Conservation (phyloP, 2,797 vertebrate genomes). For the Odontamblyopus lacepedii region DNA sequence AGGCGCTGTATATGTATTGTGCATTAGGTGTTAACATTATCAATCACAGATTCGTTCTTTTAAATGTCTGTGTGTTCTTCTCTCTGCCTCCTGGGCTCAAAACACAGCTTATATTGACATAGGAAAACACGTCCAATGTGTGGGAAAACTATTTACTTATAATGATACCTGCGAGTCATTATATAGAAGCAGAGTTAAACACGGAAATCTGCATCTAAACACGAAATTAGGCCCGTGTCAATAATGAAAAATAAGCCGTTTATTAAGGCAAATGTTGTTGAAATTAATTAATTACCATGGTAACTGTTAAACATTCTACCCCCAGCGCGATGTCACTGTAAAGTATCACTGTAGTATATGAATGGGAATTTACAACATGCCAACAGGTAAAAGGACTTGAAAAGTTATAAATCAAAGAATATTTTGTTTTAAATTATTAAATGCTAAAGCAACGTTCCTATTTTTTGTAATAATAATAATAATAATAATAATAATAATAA, state of each 20-base stretch:
- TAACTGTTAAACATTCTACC: too few species aligned
- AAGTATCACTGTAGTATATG: too few species aligned
- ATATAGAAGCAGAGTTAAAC: slow-evolving; percentile 36
- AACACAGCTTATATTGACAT: slow-evolving; percentile 6
- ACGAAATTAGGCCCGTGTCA: slow-evolving; percentile 4
- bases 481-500: too few species aligned
- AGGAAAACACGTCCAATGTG: slow-evolving; percentile 1
- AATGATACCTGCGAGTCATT: slow-evolving; percentile 24
- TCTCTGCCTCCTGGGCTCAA: slow-evolving; percentile 20
- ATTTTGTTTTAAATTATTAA: too few species aligned
- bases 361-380: too few species aligned
- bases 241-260: slow-evolving; percentile 19
- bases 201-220: slow-evolving; percentile 22
- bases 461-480: too few species aligned
- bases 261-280: slow-evolving; percentile 20
- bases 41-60: slow-evolving; percentile 37
- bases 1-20: too few species aligned
- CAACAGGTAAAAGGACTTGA: too few species aligned
- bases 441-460: too few species aligned
- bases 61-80: slow-evolving; percentile 28
- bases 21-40: too few species aligned
- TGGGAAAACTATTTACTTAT: slow-evolving; percentile 9
- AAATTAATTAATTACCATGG: background rate
- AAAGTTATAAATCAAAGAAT: too few species aligned
- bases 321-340: too few species aligned